Conservation (phyloP, 1,140 invertebrate species). For the Andrena cerasifolii region DNA sequence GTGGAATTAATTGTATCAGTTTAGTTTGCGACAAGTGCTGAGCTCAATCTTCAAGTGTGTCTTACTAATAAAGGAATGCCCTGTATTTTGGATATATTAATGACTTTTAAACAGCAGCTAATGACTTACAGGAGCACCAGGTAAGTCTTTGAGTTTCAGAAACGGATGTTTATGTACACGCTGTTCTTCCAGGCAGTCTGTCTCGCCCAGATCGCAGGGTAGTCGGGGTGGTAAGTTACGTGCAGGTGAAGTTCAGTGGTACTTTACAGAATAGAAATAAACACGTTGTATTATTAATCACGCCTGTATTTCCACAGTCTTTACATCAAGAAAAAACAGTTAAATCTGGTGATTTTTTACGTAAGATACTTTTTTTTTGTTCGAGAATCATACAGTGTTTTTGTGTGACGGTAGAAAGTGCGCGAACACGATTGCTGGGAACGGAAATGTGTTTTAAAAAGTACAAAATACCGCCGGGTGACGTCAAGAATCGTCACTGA, state of each 20-base stretch:
- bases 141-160: conserved; percentile 49
- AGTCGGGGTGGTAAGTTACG: conserved; percentile 28
- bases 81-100: conserved; percentile 37
- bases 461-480: conserved; percentile 23
- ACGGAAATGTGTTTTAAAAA: conserved; percentile 8
- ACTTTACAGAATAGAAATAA: conserved; percentile 36
- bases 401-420: conserved; percentile 20
- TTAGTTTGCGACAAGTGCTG: not conserved
- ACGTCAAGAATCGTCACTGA: conserved; percentile 2
- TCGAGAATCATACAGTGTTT: conserved; percentile 36
- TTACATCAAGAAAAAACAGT: conserved; percentile 76
- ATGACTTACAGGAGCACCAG: conserved; percentile 22
- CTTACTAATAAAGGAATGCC: not conserved
- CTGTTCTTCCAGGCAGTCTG: conserved; percentile 60
- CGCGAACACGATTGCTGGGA: conserved; percentile 1
- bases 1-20: not conserved
- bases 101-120: conserved; percentile 49
- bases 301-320: conserved; percentile 75
- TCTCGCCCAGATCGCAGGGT: conserved; percentile 4
- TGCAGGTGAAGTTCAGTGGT: not conserved
- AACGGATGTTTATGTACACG: conserved; percentile 48
- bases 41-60: not conserved
- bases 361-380: conserved; percentile 66
- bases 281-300: conserved; percentile 65
- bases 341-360: conserved; percentile 54